These are phyloP conservation scores for Lacerta agilis DNA, from an alignment of 2,797 vertebrate species.

Conservation along the genomic window DNA sequence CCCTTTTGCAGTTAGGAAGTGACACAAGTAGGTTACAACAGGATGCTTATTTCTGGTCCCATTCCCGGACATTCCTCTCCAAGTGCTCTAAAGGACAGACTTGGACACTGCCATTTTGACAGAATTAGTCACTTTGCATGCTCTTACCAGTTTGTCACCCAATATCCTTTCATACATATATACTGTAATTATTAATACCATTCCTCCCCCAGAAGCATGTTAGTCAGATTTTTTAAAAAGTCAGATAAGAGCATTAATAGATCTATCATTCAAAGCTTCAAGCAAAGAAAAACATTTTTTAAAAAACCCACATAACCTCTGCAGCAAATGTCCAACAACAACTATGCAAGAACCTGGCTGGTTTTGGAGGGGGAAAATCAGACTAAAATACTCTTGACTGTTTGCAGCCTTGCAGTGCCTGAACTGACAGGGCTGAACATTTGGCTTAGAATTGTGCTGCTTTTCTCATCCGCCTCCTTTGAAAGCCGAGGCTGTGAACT, in stretches of 20 bases:
- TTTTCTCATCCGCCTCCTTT: constrained; percentile 48
- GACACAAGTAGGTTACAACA: constrained; percentile 29
- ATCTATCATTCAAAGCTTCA: background rate
- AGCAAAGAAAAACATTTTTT: background rate
- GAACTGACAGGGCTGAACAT: constrained; percentile 1
- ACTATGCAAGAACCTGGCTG: constrained; percentile 4
- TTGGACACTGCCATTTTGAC: background rate
- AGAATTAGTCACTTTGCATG: background rate
- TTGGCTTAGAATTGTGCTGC: constrained; percentile 27
- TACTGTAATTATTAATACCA: no score
- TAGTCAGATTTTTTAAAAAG: background rate
- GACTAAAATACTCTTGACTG: constrained; percentile 14
- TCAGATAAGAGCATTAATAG: background rate
- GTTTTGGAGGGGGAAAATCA: background rate
- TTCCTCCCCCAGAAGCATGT: background rate
- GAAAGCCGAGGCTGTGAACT: constrained; percentile 71
- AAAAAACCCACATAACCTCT: background rate
- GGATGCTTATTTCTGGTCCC: background rate
- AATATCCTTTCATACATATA: background rate
- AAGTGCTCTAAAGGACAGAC: background rate
- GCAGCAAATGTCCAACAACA: rapidly evolving
- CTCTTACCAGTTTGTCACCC: background rate
- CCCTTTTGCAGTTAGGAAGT: background rate
- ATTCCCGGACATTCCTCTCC: background rate
- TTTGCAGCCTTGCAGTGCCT: constrained; percentile 11